Evolutionary conservation across 2,113 vertebrate genomes (phyloP).

Genomic region (Nothocercus nigrocapillus): DNA sequence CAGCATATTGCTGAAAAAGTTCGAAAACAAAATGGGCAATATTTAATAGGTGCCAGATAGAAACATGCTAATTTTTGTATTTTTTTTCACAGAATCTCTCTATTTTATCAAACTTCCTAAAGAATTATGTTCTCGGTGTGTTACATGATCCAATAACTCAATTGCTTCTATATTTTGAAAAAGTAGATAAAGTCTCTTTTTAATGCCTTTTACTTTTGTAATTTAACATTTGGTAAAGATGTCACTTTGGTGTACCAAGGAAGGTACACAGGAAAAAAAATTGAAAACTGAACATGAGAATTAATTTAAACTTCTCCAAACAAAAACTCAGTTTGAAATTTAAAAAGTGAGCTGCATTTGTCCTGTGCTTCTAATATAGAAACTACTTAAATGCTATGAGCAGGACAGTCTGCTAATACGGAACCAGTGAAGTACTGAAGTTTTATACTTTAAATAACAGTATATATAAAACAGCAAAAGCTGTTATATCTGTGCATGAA

Average conservation of each 20-base stretch:
- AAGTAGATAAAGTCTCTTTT: background rate
- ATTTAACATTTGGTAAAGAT: slow-evolving; percentile 43
- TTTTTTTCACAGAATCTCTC: background rate
- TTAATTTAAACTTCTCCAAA: no score
- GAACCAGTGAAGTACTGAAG: background rate
- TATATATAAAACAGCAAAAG: background rate
- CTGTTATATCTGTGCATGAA: background rate
- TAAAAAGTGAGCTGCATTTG: no score
- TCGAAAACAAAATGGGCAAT: background rate
- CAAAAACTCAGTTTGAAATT: no score
- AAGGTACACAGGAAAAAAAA: no score
- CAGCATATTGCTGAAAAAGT: background rate
- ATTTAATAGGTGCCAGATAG: background rate
- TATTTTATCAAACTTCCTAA: background rate
- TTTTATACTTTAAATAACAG: background rate
- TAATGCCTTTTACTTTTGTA: slow-evolving; percentile 28
- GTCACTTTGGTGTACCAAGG: background rate
- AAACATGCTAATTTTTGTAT: background rate
- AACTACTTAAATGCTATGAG: background rate
- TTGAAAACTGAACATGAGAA: no score
- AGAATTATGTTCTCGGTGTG: background rate
- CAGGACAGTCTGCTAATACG: background rate
- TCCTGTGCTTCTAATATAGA: no score
- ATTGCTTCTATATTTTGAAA: background rate
- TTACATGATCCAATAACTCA: background rate